Percentiles rank a stretch among this genome's conserved stretches.
Evolutionary conservation across 2,888 invertebrate species (phyloP).

Genomic region (Epirrhoe alternata): DNA sequence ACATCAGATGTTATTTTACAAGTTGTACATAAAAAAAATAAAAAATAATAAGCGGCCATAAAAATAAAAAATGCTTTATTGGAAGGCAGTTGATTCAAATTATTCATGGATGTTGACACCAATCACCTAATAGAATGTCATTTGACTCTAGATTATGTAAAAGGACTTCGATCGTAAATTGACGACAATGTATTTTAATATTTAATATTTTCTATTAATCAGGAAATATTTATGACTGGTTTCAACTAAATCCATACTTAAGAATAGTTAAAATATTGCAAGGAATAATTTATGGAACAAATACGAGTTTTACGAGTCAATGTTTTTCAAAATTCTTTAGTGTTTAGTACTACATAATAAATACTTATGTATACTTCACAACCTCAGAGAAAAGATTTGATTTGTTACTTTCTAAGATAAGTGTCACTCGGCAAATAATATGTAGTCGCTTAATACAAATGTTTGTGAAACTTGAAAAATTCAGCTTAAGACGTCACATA

Average conservation of each 20-base stretch:
- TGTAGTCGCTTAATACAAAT: too few relatives aligned
- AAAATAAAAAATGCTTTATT: background rate
- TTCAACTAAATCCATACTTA: background rate
- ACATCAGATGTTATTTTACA: too few relatives aligned
- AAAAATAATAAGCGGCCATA: background rate
- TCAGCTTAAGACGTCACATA: too few relatives aligned
- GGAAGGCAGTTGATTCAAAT: conserved; percentile 12
- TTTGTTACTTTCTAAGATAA: too few relatives aligned
- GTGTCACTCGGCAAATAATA: too few relatives aligned
- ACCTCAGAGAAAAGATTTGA: too few relatives aligned
- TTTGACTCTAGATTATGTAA: conserved; percentile 6
- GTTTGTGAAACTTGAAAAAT: too few relatives aligned
- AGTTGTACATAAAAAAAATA: too few relatives aligned
- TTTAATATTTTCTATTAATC: background rate
- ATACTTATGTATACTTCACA: too few relatives aligned
- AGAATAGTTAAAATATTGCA: background rate
- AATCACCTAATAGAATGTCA: conserved; percentile 10
- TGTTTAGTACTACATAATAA: too few relatives aligned
- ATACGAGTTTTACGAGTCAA: too few relatives aligned
- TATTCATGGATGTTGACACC: conserved; percentile 19
- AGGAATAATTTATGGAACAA: background rate
- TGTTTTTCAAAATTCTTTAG: too few relatives aligned
- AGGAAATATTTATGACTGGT: background rate
- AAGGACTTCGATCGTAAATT: conserved; percentile 3
- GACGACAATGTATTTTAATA: background rate